Evolutionary conservation across 2,113 vertebrate genomes (phyloP).

Genomic region (Podocnemis expansa): DNA sequence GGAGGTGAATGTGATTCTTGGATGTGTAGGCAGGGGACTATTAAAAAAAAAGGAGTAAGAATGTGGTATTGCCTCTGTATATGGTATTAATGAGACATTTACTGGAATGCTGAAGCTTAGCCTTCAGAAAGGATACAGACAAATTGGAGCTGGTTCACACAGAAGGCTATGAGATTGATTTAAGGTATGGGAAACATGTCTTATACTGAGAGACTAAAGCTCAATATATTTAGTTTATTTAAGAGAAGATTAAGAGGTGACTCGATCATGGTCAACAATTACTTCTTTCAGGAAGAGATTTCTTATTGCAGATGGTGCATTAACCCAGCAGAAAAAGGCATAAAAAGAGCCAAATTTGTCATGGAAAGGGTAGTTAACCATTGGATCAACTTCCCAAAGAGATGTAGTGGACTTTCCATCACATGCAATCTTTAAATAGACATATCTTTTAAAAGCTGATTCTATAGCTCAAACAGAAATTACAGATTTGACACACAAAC

Average conservation of each 20-base stretch:
- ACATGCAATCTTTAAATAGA: background rate
- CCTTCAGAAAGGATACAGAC: background rate
- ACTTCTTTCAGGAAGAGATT: background rate
- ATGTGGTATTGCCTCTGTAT: background rate
- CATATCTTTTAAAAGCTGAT: background rate
- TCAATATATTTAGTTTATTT: background rate
- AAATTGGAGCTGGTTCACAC: background rate
- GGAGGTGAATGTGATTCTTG: background rate
- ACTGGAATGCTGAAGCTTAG: background rate
- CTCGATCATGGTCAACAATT: background rate
- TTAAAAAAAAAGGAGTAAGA: background rate
- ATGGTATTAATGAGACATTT: background rate
- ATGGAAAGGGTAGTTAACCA: background rate
- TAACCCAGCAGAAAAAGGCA: background rate
- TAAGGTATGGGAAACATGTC: background rate
- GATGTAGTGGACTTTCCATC: background rate
- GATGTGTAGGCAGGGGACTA: accelerated
- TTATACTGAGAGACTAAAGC: background rate
- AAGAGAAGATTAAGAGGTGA: background rate
- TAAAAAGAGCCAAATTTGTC: background rate
- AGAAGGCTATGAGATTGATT: background rate
- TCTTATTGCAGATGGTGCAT: background rate
- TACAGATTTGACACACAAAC: background rate
- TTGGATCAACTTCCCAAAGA: background rate
- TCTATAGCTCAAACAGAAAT: background rate